Percentiles rank a stretch among this genome's conserved stretches.
These are phyloP conservation scores for Seira ritae DNA, from an alignment of 2,888 invertebrate species.

Conservation along the genomic window DNA sequence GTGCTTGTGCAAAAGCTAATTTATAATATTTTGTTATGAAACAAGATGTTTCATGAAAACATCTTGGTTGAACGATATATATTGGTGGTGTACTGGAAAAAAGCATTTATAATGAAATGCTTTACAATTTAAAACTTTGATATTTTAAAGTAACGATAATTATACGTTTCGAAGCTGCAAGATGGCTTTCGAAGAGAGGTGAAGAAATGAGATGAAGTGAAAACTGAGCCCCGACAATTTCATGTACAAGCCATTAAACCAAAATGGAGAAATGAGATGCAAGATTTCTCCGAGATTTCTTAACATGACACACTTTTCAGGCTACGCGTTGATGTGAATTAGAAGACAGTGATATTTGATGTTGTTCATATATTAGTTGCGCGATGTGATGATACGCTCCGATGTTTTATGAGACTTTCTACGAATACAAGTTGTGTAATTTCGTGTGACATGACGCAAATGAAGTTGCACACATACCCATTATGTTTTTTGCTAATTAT, in stretches of 20 bases:
- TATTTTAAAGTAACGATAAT: not conserved
- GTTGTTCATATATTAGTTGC: slow-evolving; percentile 7
- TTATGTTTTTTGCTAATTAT: too few species aligned
- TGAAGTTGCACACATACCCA: too few species aligned
- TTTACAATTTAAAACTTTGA: too few species aligned
- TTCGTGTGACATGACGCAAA: slow-evolving; percentile 45
- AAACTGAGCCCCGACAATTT: slow-evolving; percentile 39
- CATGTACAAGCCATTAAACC: not conserved
- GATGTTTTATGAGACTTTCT: slow-evolving; percentile 32
- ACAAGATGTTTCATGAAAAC: not conserved
- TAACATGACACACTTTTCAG: too few species aligned
- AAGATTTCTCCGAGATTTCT: too few species aligned
- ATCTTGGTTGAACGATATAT: too few species aligned
- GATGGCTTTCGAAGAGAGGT: not conserved
- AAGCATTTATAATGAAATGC: not conserved
- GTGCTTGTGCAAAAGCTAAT: not conserved
- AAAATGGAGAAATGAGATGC: too few species aligned
- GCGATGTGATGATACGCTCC: too few species aligned
- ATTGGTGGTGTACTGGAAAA: not conserved
- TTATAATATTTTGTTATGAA: not conserved
- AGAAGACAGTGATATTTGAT: slow-evolving; percentile 49
- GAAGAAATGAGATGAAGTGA: not conserved
- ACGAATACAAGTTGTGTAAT: slow-evolving; percentile 25
- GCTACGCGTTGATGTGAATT: too few species aligned
- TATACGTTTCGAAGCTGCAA: not conserved